phyloP scores from a whole-genome alignment of 2,797 vertebrate species.

The Tauraco hartlaubi region DNA sequence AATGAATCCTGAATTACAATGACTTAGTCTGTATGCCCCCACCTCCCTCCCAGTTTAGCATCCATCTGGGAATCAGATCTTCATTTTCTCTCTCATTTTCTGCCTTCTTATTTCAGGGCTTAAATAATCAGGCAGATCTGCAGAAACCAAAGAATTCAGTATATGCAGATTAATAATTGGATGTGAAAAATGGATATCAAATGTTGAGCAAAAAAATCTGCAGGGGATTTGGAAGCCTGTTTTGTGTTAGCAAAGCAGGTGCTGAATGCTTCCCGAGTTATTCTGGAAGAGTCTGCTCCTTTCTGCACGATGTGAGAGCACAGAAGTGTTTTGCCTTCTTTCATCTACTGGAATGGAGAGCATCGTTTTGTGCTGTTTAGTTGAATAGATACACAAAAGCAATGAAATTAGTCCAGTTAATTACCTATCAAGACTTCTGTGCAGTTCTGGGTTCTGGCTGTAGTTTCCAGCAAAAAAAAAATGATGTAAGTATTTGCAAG shows the following conservation, averaged over 20 bases:
- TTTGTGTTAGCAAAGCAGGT: neutral
- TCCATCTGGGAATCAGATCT: slow-evolving; percentile 56
- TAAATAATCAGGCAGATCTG: slow-evolving; percentile 36
- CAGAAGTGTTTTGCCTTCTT: neutral
- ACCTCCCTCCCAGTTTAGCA: slow-evolving; percentile 11
- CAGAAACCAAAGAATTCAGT: slow-evolving; percentile 33
- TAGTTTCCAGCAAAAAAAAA: neutral
- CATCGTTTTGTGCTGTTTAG: neutral
- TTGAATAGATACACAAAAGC: neutral
- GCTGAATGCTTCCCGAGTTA: neutral
- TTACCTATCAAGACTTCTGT: neutral
- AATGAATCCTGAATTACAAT: slow-evolving; percentile 41
- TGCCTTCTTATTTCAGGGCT: slow-evolving; percentile 34
- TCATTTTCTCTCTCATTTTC: slow-evolving; percentile 50
- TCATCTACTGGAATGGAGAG: neutral
- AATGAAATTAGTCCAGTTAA: neutral
- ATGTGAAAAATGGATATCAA: slow-evolving; percentile 35
- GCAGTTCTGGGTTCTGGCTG: neutral
- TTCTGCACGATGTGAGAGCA: neutral
- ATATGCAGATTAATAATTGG: slow-evolving; percentile 45
- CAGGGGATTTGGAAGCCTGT: slow-evolving; percentile 10
- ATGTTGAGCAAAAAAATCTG: neutral
- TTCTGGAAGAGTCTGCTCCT: neutral
- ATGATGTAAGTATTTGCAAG: neutral
- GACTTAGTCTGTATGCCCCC: neutral